Conservation (phyloP, 2,113 vertebrate genomes). For the Microcebus lehilahytsara region DNA sequence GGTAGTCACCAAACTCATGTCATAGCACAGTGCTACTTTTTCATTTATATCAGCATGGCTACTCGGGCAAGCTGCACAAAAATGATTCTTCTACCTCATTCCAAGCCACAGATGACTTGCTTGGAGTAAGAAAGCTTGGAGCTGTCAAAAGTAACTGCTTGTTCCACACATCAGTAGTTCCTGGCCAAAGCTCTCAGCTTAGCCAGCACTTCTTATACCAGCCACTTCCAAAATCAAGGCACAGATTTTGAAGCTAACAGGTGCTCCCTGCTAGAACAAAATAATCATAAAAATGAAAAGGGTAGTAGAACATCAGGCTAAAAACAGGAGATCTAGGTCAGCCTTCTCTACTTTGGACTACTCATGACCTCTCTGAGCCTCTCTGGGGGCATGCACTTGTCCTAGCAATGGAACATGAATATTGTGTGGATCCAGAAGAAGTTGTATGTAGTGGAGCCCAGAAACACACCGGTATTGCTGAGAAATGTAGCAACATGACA, state of each 20-base stretch:
- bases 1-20: background rate
- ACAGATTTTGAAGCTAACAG: background rate
- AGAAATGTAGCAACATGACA: background rate
- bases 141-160: background rate
- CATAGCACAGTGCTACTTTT: background rate
- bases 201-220: background rate
- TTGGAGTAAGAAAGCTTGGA: background rate
- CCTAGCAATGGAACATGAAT: background rate
- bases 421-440: background rate
- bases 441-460: background rate
- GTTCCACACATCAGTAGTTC: background rate
- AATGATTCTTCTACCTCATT: background rate
- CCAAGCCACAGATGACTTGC: background rate
- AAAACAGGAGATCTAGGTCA: background rate
- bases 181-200: background rate
- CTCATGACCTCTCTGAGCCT: background rate
- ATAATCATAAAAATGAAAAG: background rate
- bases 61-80: background rate
- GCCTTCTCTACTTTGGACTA: background rate
- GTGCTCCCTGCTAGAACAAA: background rate
- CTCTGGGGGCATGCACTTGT: background rate
- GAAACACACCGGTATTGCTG: background rate
- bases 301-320: background rate
- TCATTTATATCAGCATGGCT: background rate
- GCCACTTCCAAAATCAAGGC: background rate